A percentile compares a stretch with the other conserved stretches of the same genome.
These are phyloP conservation scores for Streblospio benedicti DNA, from an alignment of 1,140 invertebrate genomes.

Conservation along the genomic window DNA sequence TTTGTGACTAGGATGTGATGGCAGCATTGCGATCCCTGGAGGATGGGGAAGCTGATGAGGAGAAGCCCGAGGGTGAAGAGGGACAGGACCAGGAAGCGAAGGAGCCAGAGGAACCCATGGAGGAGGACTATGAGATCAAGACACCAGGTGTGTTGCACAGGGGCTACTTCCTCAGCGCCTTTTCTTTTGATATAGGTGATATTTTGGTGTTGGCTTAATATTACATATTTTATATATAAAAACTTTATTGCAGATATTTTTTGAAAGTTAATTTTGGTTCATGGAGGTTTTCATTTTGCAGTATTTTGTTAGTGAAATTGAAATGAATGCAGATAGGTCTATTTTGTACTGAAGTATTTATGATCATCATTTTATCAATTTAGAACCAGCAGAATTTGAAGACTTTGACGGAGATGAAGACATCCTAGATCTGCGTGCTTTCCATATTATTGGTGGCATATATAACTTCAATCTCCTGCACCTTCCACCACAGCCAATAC, in stretches of 20 bases:
- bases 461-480: constrained; percentile 41
- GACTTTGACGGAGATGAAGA: constrained; percentile 47
- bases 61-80: constrained; percentile 13
- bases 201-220: too few relatives aligned
- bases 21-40: constrained; percentile 8
- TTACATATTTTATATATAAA: too few relatives aligned
- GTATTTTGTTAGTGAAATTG: too few relatives aligned
- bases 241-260: too few relatives aligned
- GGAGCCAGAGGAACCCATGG: constrained; percentile 21
- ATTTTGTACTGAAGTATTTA: too few relatives aligned
- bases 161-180: too few relatives aligned
- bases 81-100: constrained; percentile 25
- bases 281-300: too few relatives aligned
- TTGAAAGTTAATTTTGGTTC: too few relatives aligned
- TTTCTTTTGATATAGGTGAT: too few relatives aligned
- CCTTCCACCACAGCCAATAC: constrained; percentile 45
- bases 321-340: too few relatives aligned
- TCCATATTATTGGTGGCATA: constrained; percentile 37
- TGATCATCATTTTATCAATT: background rate
- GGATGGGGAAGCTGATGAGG: constrained; percentile 24
- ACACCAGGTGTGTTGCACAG: constrained; percentile 16
- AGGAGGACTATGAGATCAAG: constrained; percentile 17
- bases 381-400: constrained; percentile 31
- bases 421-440: constrained; percentile 40
- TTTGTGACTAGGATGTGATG: constrained; percentile 16